phyloP scores from a whole-genome alignment of 2,113 vertebrate species.

The Rhodinocichla rosea region DNA sequence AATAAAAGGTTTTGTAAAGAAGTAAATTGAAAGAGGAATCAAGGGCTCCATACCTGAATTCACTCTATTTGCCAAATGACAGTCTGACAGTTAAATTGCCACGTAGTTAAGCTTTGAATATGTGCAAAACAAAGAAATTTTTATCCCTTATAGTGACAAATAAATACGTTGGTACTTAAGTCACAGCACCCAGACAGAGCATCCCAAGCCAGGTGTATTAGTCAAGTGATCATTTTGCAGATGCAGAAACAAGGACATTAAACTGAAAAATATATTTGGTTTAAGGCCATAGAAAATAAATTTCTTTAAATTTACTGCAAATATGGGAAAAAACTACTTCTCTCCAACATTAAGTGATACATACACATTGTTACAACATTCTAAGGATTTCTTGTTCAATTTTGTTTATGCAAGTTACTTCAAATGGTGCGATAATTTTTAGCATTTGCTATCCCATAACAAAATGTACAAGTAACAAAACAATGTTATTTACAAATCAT shows the following conservation, averaged over 20 bases:
- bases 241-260: neutral
- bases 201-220: neutral
- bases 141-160: neutral
- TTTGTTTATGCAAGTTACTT: neutral
- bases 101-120: neutral
- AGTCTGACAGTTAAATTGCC: neutral
- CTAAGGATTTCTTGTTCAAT: neutral
- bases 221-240: neutral
- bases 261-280: neutral
- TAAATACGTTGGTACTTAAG: neutral
- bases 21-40: neutral
- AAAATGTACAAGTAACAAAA: neutral
- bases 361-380: neutral
- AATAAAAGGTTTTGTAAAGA: neutral
- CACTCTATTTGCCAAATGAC: neutral
- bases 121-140: neutral
- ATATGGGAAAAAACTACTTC: neutral
- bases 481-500: neutral
- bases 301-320: neutral
- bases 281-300: neutral
- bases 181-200: neutral
- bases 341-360: neutral
- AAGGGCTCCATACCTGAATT: neutral
- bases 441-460: neutral
- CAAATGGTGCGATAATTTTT: neutral